phyloP scores from a whole-genome alignment of 2,113 vertebrate species.

The Neogale vison region DNA sequence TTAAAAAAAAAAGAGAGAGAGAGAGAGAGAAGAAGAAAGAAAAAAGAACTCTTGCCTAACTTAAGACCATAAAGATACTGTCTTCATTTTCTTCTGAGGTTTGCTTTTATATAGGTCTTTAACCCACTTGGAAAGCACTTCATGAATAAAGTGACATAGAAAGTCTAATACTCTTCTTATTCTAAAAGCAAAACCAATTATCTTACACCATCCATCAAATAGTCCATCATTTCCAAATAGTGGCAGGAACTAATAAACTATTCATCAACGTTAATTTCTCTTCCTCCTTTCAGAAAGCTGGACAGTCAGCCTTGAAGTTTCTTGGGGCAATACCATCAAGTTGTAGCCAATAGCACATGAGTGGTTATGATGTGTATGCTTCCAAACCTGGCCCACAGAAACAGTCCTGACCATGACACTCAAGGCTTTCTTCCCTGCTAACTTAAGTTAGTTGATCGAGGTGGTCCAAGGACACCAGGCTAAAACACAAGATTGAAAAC shows the following conservation, averaged over 20 bases:
- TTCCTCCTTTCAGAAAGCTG: not conserved
- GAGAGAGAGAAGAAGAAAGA: too few species aligned
- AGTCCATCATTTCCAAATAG: not conserved
- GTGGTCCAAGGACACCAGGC: not conserved
- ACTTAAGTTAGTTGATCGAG: not conserved
- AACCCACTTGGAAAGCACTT: not conserved
- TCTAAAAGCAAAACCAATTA: not conserved
- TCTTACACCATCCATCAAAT: not conserved
- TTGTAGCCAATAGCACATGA: too few species aligned
- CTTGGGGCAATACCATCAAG: fast-evolving
- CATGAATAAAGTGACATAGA: not conserved
- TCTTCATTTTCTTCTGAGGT: not conserved
- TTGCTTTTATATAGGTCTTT: not conserved
- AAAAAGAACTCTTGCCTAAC: not conserved
- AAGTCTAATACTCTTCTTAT: not conserved
- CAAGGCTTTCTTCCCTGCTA: not conserved
- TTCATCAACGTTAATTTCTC: not conserved
- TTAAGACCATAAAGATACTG: not conserved
- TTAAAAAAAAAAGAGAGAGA: not conserved
- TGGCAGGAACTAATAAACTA: not conserved
- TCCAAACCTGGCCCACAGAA: fast-evolving
- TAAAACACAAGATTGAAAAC: not conserved
- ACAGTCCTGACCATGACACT: fast-evolving
- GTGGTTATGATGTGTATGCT: fast-evolving
- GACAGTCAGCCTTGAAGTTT: too few species aligned